Evolutionary conservation across 2,797 vertebrate species (phyloP).

Genomic region (Lagocephalus sceleratus): DNA sequence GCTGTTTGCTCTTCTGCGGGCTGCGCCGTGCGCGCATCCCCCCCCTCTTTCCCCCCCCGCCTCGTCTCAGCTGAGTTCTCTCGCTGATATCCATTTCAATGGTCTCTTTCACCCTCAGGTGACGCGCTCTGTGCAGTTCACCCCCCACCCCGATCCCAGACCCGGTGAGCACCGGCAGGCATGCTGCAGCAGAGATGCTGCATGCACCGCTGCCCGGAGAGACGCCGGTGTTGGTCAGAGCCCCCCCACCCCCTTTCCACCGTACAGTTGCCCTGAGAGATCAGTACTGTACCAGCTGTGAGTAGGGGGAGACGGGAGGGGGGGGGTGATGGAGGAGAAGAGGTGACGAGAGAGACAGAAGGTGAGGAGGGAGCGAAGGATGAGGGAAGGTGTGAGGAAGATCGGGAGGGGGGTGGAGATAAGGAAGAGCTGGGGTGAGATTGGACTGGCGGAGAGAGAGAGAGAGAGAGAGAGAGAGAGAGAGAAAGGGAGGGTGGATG

Average conservation of each 20-base stretch:
- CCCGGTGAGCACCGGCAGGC: conserved; percentile 43
- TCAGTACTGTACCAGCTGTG: conserved; percentile 70
- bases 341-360: conserved; percentile 46
- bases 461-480: conserved; percentile 37
- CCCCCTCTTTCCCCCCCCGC: conserved; percentile 5
- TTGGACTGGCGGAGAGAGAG: conserved; percentile 28
- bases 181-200: conserved; percentile 62
- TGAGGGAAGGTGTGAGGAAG: conserved; percentile 15
- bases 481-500: conserved; percentile 19
- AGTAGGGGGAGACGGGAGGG: conserved; percentile 30
- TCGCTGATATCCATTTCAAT: conserved; percentile 58
- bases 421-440: conserved; percentile 39
- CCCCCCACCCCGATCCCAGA: conserved; percentile 9
- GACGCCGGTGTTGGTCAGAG: conserved; percentile 56
- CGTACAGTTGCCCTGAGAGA: conserved; percentile 63
- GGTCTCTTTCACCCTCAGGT: conserved; percentile 60
- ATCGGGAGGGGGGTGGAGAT: conserved; percentile 18
- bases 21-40: conserved; percentile 1
- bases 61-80: conserved; percentile 21
- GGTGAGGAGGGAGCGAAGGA: conserved; percentile 34
- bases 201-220: conserved; percentile 50
- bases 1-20: conserved; percentile 52
- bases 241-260: conserved; percentile 33
- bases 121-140: conserved; percentile 42
- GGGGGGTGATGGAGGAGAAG: conserved; percentile 21